Evolutionary conservation across 2,797 vertebrate species (phyloP), one percentile per base, ranked within the genome.

Genomic region (Cyprinodon diabolis): DNA sequence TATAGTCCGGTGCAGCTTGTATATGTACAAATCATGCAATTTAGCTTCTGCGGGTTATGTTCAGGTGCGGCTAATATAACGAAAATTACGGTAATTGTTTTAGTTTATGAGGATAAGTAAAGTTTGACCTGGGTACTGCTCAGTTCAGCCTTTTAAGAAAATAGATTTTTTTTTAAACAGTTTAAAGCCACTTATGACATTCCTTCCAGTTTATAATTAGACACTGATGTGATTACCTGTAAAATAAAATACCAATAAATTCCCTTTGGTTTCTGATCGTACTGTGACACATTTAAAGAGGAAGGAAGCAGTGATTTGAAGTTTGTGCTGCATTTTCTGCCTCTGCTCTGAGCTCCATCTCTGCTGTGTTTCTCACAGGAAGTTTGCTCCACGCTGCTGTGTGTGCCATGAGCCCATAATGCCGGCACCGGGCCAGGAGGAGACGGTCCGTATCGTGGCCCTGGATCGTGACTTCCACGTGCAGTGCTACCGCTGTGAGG

Each of bases 401-500:
- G 98, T 99, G 88, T 99, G 98, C 86, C 95, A 94, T 74, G 97
- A 97, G 84, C 96, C 98, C 30, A 99, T 99, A 81, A 99, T 99
- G 98, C 98, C 98, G 0, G 96, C 97, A 7, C 96, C 96, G 0
- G 98, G 98, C 51, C 97, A 99, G 91, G 98, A 99, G 92, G 98
- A 99, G 91, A 99, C 98, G 0, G 96, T 99, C 60, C 97, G 97
- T 43, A 99, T 99, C 17, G 98, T 99, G 76, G 98, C 98, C 66
- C 91, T 99, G 90, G 98, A 99, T 87, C 96, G 97, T 0, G 98
- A 99, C 90, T 99, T 99, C 93, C 98, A 99, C 0, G 97, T 99
- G 84, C 96, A 98, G 78, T 99, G 98, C 90, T 99, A 99, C 93
- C 96, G 97, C 65, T 99, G 98, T 57, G 98, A 99, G 97, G 98